Evolutionary conservation across 2,797 vertebrate species (phyloP).

Genomic region (Forpus xanthops): DNA sequence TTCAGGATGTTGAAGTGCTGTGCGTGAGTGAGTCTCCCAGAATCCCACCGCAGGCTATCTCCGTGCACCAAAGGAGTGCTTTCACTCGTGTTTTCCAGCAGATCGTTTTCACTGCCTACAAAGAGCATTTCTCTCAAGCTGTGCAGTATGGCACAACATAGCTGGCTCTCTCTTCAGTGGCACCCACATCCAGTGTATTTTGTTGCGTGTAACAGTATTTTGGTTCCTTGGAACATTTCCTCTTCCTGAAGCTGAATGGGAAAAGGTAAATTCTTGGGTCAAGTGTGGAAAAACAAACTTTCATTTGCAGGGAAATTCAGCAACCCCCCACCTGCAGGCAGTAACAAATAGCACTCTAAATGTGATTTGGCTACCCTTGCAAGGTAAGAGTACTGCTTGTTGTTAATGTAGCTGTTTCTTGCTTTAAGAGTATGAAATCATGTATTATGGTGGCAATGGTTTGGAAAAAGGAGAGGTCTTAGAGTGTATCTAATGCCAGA

Average conservation of each 20-base stretch:
- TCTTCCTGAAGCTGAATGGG: neutral
- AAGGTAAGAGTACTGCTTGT: constrained; percentile 21
- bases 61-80: neutral
- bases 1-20: neutral
- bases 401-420: neutral
- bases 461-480: neutral
- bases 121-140: neutral
- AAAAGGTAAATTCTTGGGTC: neutral
- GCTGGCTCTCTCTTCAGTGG: neutral
- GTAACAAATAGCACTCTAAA: neutral
- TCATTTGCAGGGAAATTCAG: constrained; percentile 35
- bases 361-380: neutral
- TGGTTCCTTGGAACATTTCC: neutral
- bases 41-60: rapidly evolving
- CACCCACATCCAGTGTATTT: neutral
- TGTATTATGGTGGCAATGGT: neutral
- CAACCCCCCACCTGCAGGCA: neutral
- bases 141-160: neutral
- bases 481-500: neutral
- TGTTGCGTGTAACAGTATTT: neutral
- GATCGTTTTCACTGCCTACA: neutral
- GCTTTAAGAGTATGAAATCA: neutral
- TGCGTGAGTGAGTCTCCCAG: neutral
- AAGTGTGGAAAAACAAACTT: neutral
- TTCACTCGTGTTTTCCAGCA: neutral